Evolutionary conservation across 2,797 vertebrate genomes (phyloP), one percentile per base, ranked within the genome.

Genomic region (Gadopsis bispinosus): DNA sequence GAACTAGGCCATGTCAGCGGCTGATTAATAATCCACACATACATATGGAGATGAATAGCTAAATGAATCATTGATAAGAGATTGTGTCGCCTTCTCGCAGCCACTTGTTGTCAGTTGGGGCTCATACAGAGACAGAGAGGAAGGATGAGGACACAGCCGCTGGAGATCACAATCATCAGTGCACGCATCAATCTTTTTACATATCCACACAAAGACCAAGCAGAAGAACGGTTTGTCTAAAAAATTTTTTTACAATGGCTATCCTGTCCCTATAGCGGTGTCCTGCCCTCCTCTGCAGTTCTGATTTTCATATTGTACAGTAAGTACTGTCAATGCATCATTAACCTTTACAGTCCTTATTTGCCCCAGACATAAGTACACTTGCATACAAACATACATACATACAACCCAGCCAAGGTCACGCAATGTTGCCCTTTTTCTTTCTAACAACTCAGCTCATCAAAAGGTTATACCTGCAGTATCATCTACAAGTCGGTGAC

Each of bases 11-110:
- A 93, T 84, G 80, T 80, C 83, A 84, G 83, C 60, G 26, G 74
- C 79, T 91, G 88, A 94, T 94, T 92, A 94, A 93, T 94, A 93
- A 95, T 94, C 92, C 87, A 94, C 88, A 90, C 80, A 87, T 86
- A 84, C 91, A 90, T 87, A 92, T 88, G 90, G 88, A 85, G 87
- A 93, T 92, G 78, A 95, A 93, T 79, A 69, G 78, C 67, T 66
- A 89, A 92, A 89, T 89, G 48, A 87, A 89, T 90, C 86, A 92
- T 89, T 81, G 83, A 93, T 90, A 76, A 29, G 69, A 83, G 81
- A 87, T 76, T 73, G 83, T 78, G 85, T 67, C 60, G 47, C 66
- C 55, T 81, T 79, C 68, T 75, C 72, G 37, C 60, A 85, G 56
- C 66, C 85, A 84, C 85, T 88, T 88, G 83, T 87, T 92, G 87